These are phyloP conservation scores for Chiloscyllium plagiosum DNA, from an alignment of 2,113 vertebrate species.

Conservation along the genomic window DNA sequence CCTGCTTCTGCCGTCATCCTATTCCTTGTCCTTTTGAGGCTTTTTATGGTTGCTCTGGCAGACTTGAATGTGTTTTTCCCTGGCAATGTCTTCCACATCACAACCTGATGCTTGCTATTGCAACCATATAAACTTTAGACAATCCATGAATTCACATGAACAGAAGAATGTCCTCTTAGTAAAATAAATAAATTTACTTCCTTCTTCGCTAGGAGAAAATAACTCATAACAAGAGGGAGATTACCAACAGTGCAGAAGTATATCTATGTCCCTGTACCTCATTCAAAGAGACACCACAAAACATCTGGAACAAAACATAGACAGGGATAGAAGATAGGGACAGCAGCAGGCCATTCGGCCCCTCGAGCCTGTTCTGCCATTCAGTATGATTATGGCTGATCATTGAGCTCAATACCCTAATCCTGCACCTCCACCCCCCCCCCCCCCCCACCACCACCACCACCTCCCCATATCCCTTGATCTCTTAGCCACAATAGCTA, in stretches of 20 bases:
- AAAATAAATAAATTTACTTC: neutral
- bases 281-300: neutral
- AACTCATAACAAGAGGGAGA: neutral
- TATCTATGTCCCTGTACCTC: neutral
- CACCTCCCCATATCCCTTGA: too few species aligned
- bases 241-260: neutral
- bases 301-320: neutral
- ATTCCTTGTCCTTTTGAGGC: neutral
- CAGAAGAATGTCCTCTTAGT: neutral
- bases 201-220: neutral
- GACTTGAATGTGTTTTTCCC: neutral
- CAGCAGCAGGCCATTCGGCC: neutral
- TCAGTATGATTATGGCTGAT: too few species aligned
- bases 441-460: too few species aligned
- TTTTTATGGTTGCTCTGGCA: neutral
- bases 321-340: neutral
- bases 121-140: neutral
- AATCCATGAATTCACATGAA: neutral
- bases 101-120: neutral
- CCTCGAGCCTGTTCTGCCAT: too few species aligned
- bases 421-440: too few species aligned
- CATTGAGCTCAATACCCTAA: too few species aligned
- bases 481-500: too few species aligned
- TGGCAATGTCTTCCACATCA: neutral
- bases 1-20: neutral